Evolutionary conservation across 2,113 vertebrate species (phyloP).

Genomic region (Poecile atricapillus): DNA sequence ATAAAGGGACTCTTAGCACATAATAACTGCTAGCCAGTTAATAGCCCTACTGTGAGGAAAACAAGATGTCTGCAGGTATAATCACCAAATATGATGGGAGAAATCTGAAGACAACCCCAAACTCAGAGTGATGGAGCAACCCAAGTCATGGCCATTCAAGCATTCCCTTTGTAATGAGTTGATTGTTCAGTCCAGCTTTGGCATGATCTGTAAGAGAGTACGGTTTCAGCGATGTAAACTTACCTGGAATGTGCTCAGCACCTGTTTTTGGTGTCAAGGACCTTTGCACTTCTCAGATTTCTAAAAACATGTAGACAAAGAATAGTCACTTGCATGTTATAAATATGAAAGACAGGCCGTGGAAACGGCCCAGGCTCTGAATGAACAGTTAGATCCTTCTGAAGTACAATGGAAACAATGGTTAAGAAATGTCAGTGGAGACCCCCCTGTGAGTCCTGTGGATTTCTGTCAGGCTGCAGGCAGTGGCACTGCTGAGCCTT

Average conservation of each 20-base stretch:
- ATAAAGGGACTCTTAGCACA: not conserved
- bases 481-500: conserved; percentile 46
- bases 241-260: not conserved
- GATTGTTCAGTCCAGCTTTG: not conserved
- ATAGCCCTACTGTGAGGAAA: not conserved
- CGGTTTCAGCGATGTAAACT: fast-evolving
- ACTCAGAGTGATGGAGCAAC: not conserved
- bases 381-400: not conserved
- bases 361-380: not conserved
- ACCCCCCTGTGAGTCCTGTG: not conserved
- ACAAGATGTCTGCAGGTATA: not conserved
- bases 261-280: not conserved
- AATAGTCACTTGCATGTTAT: fast-evolving
- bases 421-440: not conserved
- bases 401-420: not conserved
- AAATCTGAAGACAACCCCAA: not conserved
- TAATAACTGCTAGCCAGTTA: not conserved
- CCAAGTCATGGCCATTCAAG: not conserved
- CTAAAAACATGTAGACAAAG: not conserved
- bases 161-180: not conserved
- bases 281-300: not conserved
- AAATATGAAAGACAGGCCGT: not conserved
- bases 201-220: not conserved
- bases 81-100: not conserved
- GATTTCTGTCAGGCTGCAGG: conserved; percentile 3